A percentile compares a stretch with the other conserved stretches of the same genome.
Evolutionary conservation across 30 jellyfish, hydroid and myxozoan genomes (phyloP).

Genomic region (Hydractinia echinata): DNA sequence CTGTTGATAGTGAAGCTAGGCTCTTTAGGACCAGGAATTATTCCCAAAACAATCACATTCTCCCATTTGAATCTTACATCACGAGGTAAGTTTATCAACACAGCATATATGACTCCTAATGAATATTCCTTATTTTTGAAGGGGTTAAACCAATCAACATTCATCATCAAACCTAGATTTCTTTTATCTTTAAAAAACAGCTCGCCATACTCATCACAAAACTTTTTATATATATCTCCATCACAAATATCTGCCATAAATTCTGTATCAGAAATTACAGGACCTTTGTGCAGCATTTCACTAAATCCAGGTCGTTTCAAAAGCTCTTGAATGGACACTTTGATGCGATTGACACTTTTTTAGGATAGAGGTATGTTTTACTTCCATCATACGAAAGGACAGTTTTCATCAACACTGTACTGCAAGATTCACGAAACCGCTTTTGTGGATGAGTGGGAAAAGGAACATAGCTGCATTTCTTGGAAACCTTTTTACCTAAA

Average conservation of each 20-base stretch:
- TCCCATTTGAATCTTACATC: no score
- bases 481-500: not conserved
- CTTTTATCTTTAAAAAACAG: constrained; percentile 9
- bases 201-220: not conserved
- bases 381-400: not conserved
- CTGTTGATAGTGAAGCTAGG: no score
- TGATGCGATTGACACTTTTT: no score
- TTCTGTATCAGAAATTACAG: no score
- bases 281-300: no score
- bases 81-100: no score
- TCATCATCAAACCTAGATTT: constrained; percentile 4
- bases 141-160: constrained; percentile 6
- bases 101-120: no score
- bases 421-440: not conserved
- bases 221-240: not conserved
- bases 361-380: not conserved
- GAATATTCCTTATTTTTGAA: no score
- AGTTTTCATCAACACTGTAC: not conserved
- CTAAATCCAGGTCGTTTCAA: no score
- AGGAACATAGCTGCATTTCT: not conserved
- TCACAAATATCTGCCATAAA: not conserved
- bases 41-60: no score
- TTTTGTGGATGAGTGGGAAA: constrained; percentile 6
- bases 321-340: no score
- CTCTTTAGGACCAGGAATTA: no score